Evolutionary conservation across 2,797 vertebrate genomes (phyloP).

Genomic region (Leucoraja ocellata): DNA sequence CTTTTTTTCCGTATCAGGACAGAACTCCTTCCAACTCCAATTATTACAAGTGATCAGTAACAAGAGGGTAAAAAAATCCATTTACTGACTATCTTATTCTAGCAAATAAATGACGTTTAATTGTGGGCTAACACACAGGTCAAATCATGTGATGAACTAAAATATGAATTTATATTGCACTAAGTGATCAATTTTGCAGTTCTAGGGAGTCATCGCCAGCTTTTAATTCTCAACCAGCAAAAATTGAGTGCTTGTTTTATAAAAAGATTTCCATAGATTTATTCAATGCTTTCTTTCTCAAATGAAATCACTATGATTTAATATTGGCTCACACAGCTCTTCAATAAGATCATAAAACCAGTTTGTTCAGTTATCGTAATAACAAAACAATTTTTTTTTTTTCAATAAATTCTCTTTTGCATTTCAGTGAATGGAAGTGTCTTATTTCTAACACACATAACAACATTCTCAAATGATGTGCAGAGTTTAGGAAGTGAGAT

Average conservation of each 20-base stretch:
- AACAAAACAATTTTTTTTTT: no score
- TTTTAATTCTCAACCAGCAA: not conserved
- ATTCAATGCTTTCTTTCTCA: not conserved
- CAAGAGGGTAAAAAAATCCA: conserved; percentile 40
- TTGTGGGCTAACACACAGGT: conserved; percentile 2
- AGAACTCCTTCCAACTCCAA: conserved; percentile 51
- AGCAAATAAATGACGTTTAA: conserved; percentile 12
- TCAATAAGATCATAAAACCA: not conserved
- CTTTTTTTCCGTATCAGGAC: conserved; percentile 60
- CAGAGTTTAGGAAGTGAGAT: not conserved
- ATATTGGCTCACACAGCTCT: not conserved
- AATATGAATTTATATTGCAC: not conserved
- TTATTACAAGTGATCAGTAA: conserved; percentile 51
- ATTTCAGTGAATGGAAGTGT: not conserved
- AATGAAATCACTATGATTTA: not conserved
- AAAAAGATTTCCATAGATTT: not conserved
- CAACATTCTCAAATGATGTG: not conserved
- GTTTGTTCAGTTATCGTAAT: not conserved
- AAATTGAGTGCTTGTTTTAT: not conserved
- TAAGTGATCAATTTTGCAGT: not conserved
- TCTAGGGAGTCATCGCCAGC: not conserved
- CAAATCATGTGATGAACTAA: not conserved
- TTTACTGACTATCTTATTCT: conserved; percentile 20
- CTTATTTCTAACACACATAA: not conserved
- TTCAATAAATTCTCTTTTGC: not conserved